Evolutionary conservation across 2,888 invertebrate genomes (phyloP), one percentile per base, ranked within the genome.

Genomic region (Eupithecia subfuscata): DNA sequence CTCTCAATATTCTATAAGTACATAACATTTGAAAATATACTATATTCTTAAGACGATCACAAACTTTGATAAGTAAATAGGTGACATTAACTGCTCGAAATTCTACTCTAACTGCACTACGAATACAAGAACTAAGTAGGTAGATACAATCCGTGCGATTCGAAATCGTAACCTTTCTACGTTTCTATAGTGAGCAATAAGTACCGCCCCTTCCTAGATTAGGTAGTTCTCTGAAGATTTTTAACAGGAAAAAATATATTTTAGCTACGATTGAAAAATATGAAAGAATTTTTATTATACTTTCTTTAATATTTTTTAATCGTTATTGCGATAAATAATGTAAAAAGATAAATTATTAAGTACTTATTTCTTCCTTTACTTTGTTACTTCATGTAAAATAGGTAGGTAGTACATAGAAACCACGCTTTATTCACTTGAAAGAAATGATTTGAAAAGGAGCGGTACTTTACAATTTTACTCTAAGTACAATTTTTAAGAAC

Each of bases 11-110:
- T 40, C 68, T 64, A 64, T 45, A n/a, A 8, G 18, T 52, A 69
- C 70, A 64, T 37, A 72, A 67, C 71, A 76, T 75, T 74, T 73
- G 48, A 75, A 75, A 73, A 75, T 71, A 74, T 75, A 70, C 30
- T 70, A 69, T 68, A 48, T n/a, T 70, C 71, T 60, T 70, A 70
- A n/a, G 40, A 76, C 56, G 37, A 78, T 69, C 72, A 79, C 79
- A 79, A 78, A 70, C 65, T 69, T 77, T 63, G 74, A 79, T 78
- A 81, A 78, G 64, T 69, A 48, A 64, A 40, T 63, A 60, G 69
- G 70, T 75, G 75, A 72, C 65, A 37, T 40, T 18, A 67, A 37
- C 43, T 34, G 56, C 12, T 22, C 56, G 14, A 22, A 43, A 16
- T 11, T 43, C 22, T 43, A 40, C n/a, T 0, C 68, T 67, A 63